Percentiles rank a stretch among this genome's conserved stretches.
Conservation (phyloP, 2,113 vertebrate species). For the Ardeotis arabs region DNA sequence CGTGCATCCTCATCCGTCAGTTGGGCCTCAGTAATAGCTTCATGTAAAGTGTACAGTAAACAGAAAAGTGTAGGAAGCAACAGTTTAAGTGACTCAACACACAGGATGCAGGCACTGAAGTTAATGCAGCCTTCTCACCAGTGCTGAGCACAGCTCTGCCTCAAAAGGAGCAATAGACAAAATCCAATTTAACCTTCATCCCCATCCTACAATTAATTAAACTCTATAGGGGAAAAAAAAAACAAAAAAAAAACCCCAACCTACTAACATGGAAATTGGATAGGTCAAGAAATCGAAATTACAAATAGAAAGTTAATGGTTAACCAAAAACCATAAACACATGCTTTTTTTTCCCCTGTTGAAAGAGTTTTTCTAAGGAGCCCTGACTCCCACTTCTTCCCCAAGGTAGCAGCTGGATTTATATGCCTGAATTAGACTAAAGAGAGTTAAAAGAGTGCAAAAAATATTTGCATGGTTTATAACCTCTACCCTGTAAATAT, state of each 20-base stretch:
- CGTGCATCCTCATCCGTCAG: not conserved
- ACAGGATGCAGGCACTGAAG: not conserved
- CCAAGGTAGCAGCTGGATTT: not conserved
- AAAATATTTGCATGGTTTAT: not conserved
- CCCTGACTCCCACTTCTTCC: not conserved
- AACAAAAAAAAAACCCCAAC: not conserved
- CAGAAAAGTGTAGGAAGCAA: not conserved
- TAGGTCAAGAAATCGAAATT: not conserved
- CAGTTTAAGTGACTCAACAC: not conserved
- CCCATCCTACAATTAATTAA: not conserved
- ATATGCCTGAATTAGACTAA: not conserved
- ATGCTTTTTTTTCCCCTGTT: not conserved
- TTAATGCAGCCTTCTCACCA: not conserved
- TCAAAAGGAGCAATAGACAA: not conserved
- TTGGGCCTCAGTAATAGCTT: not conserved
- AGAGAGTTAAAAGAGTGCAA: not conserved
- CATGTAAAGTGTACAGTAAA: not conserved
- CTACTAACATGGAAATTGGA: not conserved
- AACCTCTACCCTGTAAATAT: not conserved
- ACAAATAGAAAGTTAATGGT: not conserved
- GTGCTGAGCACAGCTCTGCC: not conserved
- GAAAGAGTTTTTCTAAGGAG: not conserved
- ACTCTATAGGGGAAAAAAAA: not conserved
- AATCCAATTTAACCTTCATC: not conserved
- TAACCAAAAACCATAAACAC: not conserved